Base-by-base conservation (phyloP, 1,140 invertebrate species). In the Calliopsis andreniformis region DNA sequence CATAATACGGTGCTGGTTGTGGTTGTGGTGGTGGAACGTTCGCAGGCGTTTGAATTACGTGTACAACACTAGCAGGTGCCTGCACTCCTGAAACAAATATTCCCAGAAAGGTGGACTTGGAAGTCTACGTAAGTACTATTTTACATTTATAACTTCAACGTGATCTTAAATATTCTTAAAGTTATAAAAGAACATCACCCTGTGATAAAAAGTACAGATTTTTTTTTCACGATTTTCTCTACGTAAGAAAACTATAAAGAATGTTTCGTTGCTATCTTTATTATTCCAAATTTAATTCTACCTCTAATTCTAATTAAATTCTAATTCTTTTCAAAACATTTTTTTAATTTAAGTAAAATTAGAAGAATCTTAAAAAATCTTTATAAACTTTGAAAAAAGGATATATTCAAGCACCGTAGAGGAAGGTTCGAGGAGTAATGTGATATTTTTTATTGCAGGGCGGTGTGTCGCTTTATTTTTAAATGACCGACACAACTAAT, bases 1-100 rank as follows among this genome's bases (percentile, higher is more conserved):
- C 32, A 20, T 12, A n/a, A 5, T 49, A 32, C 56, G 76, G 81
- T 10, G 5, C 56, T 6, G 59, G 39, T 25, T 59, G 63, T 51
- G 76, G 81, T 10, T 3, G 56, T 6, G 59, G 39, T 25, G 55
- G 63, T 55, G 73, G 59, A 25, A 71, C 5, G 58, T 42, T 75
- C 23, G 63, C 14, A 2, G 77, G 61, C 35, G 73, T 49, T 28
- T 85, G 81, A 68, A 82, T 79, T 62, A 86, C 51, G 32, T 84
- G 82, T 58, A 87, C 62, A 16, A 82, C 49, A 14, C 20, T 77
- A 35, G n/a, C n/a, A n/a, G 86, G 81, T 76, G 70, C n/a, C 28
- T 83, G 79, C 42, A 83, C 78, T 82, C 76, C 84, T 87, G 79
- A n/a, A 88, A 88, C 77, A 87, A 79, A 75, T 70, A 73, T 51